Conservation (phyloP, 2,888 invertebrate genomes). For the Perithous albicinctus region DNA sequence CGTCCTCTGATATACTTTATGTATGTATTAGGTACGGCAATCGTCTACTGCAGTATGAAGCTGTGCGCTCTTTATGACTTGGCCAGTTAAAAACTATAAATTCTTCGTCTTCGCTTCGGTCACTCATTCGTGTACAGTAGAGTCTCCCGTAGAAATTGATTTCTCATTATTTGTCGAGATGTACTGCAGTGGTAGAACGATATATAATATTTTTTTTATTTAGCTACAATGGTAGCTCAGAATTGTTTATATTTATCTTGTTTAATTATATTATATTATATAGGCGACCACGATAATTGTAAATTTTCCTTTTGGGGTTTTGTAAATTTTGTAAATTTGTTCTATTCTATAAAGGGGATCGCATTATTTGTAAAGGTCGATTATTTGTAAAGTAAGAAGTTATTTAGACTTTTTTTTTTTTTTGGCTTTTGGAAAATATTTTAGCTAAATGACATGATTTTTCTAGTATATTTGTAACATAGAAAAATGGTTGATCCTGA, state of each 20-base stretch:
- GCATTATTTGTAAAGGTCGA: too few species aligned
- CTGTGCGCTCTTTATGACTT: slow-evolving; percentile 13
- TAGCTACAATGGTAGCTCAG: too few species aligned
- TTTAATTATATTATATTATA: background rate
- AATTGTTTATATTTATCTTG: background rate
- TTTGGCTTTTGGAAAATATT: too few species aligned
- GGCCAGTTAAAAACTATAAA: slow-evolving; percentile 5
- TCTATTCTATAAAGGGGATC: too few species aligned
- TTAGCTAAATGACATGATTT: too few species aligned
- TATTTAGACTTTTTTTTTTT: too few species aligned
- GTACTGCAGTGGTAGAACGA: background rate
- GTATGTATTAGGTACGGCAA: slow-evolving; percentile 11
- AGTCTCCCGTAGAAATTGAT: background rate
- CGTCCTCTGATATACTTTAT: slow-evolving; percentile 43
- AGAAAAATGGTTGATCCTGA: too few species aligned
- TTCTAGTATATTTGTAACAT: too few species aligned
- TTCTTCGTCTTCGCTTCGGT: background rate
- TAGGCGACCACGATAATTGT: too few species aligned
- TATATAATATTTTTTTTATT: background rate
- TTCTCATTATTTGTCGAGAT: background rate
- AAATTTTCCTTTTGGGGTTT: too few species aligned
- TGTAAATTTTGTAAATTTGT: too few species aligned
- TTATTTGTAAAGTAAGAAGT: too few species aligned
- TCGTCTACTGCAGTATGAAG: slow-evolving; percentile 7
- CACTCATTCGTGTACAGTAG: slow-evolving; percentile 2